Conservation (phyloP, 2,888 invertebrate species). For the Meghimatium bilineatum region DNA sequence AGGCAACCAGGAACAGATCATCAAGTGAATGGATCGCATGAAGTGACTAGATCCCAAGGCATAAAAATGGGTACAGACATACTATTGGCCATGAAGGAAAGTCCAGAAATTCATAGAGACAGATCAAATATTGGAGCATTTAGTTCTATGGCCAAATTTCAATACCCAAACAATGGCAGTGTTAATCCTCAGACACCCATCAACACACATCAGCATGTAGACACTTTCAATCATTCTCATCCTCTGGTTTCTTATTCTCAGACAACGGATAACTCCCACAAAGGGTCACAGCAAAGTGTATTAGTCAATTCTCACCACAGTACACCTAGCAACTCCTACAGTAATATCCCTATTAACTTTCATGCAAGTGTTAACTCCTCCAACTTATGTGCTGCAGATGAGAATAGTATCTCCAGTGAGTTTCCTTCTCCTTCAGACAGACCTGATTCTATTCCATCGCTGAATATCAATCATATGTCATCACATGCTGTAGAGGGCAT, state of each 20-base stretch:
- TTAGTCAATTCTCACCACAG: conserved; percentile 25
- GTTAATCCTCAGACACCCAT: neutral
- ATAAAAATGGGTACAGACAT: conserved; percentile 36
- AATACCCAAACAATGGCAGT: neutral
- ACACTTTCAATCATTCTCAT: neutral
- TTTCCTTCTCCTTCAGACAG: conserved; percentile 22
- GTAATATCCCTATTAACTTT: conserved; percentile 18
- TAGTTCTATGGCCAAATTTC: conserved; percentile 16
- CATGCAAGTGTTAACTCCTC: neutral
- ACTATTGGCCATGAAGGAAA: conserved; percentile 12
- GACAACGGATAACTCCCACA: conserved; percentile 7
- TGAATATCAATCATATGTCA: conserved; percentile 51
- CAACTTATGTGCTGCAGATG: neutral
- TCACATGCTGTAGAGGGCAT: conserved; percentile 57
- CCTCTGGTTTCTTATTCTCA: neutral
- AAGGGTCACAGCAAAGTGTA: conserved; percentile 19
- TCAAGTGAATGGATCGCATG: conserved; percentile 46
- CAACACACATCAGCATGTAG: neutral
- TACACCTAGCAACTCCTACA: conserved; percentile 10
- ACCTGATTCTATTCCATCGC: conserved; percentile 27
- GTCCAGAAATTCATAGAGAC: conserved; percentile 7
- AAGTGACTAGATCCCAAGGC: conserved; percentile 50
- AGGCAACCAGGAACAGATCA: conserved; percentile 62
- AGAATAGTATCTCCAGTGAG: conserved; percentile 28
- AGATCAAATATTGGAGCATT: conserved; percentile 15